A percentile compares a stretch with the other conserved stretches of the same genome.
phyloP scores from a whole-genome alignment of 2,888 invertebrate genomes.

The Drosophila koepferae region DNA sequence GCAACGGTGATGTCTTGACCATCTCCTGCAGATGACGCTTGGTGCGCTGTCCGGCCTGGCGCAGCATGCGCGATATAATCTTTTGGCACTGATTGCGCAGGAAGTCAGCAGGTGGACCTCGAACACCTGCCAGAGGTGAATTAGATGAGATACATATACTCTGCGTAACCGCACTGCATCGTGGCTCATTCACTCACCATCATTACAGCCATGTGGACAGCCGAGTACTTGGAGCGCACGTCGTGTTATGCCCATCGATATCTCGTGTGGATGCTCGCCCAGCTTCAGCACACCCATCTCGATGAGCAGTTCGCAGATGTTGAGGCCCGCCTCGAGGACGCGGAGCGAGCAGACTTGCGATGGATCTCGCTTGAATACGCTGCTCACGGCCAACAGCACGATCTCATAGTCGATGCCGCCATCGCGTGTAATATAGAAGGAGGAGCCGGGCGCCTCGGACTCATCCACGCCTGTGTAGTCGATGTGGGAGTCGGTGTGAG shows the following conservation, averaged over 20 bases:
- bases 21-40: conserved; percentile 89
- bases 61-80: conserved; percentile 91
- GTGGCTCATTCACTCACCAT: conserved; percentile 86
- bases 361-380: conserved; percentile 93
- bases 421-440: conserved; percentile 96
- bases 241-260: conserved; percentile 84
- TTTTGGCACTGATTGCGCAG: conserved; percentile 94
- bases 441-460: conserved; percentile 94
- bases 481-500: conserved; percentile 96
- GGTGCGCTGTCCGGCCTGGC: conserved; percentile 87
- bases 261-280: conserved; percentile 85
- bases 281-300: conserved; percentile 93
- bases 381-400: conserved; percentile 93
- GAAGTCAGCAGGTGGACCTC: conserved; percentile 96
- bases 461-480: conserved; percentile 94
- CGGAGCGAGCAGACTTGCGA: conserved; percentile 92
- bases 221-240: conserved; percentile 92
- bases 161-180: neutral
- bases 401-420: conserved; percentile 97
- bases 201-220: conserved; percentile 96
- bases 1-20: conserved; percentile 91
- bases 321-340: conserved; percentile 96
- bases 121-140: conserved; percentile 84
- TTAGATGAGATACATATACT: neutral
- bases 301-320: conserved; percentile 95